These are phyloP conservation scores for human DNA, from an alignment of 2,113 vertebrate genomes.

Conservation along the genomic window DNA sequence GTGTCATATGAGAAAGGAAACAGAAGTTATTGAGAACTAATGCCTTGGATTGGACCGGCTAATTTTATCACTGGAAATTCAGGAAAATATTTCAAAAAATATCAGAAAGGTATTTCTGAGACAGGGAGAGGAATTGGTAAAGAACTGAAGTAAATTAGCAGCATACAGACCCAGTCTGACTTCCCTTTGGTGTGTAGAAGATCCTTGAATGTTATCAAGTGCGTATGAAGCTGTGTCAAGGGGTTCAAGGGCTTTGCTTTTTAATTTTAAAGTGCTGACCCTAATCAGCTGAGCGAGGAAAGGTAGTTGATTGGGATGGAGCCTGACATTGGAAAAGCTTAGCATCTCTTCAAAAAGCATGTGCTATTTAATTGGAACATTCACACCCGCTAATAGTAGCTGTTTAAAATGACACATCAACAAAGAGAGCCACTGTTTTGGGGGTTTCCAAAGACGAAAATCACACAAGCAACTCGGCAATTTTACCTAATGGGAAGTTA, in stretches of 20 bases:
- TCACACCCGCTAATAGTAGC: conserved; percentile 56
- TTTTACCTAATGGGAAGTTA: not conserved
- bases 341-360: conserved; percentile 24
- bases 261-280: conserved; percentile 74
- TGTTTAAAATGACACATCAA: conserved; percentile 69
- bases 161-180: conserved; percentile 43
- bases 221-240: conserved; percentile 46
- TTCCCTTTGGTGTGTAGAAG: conserved; percentile 64
- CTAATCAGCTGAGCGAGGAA: conserved; percentile 50
- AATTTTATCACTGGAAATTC: conserved; percentile 75
- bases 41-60: conserved; percentile 69
- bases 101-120: conserved; percentile 54
- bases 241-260: conserved; percentile 59
- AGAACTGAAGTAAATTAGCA: conserved; percentile 63
- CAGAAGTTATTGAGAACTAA: conserved; percentile 74
- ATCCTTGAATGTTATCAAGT: conserved; percentile 65
- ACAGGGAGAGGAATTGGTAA: conserved; percentile 15
- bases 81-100: conserved; percentile 55
- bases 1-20: conserved; percentile 78
- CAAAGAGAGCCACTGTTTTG: conserved; percentile 31
- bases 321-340: not conserved
- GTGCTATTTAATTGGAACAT: conserved; percentile 64
- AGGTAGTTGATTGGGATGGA: conserved; percentile 14
- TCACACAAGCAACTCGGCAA: not conserved
- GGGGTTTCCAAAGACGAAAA: conserved; percentile 37